Percentiles rank a stretch among this genome's conserved stretches.
phyloP scores from a whole-genome alignment of 2,888 invertebrate genomes.

The Ochlodes sylvanus region DNA sequence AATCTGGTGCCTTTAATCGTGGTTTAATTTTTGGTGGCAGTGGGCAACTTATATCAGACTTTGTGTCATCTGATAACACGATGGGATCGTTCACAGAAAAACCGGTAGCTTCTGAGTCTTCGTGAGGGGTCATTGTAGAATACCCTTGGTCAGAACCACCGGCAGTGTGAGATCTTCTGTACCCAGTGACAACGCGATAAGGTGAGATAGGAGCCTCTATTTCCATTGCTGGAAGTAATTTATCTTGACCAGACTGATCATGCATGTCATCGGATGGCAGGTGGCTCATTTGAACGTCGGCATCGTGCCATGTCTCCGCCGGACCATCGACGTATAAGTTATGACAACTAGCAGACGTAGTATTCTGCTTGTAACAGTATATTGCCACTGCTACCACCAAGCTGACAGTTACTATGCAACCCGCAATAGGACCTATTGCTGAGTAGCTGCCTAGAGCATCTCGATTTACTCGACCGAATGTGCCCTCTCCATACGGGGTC shows the following conservation, averaged over 20 bases:
- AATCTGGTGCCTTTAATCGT: conserved; percentile 68
- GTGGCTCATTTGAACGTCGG: conserved; percentile 89
- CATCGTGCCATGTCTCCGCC: conserved; percentile 81
- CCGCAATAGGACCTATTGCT: conserved; percentile 94
- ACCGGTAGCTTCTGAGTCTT: conserved; percentile 93
- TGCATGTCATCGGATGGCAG: conserved; percentile 89
- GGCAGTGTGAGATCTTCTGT: conserved; percentile 90
- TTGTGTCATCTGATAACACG: conserved; percentile 81
- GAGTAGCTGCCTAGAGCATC: conserved; percentile 86
- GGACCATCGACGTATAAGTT: conserved; percentile 80
- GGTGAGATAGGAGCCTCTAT: conserved; percentile 92
- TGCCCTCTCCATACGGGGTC: conserved; percentile 92
- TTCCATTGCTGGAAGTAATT: conserved; percentile 85
- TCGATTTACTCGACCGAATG: conserved; percentile 78
- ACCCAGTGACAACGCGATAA: conserved; percentile 93
- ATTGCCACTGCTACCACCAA: conserved; percentile 92
- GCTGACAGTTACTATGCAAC: conserved; percentile 92
- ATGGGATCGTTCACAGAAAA: conserved; percentile 89
- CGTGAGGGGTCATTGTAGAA: conserved; percentile 96
- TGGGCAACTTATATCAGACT: conserved; percentile 85
- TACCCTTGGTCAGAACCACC: conserved; percentile 97
- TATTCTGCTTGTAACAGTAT: conserved; percentile 92
- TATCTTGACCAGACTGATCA: conserved; percentile 87
- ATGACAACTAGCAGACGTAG: conserved; percentile 78
- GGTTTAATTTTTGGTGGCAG: conserved; percentile 78